Base-by-base conservation (phyloP, 1,140 invertebrate species). In the Copidosoma floridanum region DNA sequence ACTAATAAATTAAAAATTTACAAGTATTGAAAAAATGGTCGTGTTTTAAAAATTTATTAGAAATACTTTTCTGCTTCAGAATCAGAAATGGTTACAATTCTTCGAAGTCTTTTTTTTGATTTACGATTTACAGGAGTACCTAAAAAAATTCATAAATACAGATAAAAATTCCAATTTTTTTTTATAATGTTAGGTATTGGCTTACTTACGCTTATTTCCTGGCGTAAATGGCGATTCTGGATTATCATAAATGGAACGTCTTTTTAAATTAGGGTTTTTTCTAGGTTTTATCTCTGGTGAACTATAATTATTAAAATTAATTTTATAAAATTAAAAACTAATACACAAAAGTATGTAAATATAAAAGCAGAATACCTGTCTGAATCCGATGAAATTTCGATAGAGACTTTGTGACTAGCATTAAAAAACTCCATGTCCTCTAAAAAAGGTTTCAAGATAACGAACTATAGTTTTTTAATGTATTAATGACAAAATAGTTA, bases 191-290 rank as follows among this genome's bases (percentile, higher is more conserved):
- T 32, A 32, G 29, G 12, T 32, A 8, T 12, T 32, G 29, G n/a
- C 24, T 27, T 12, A 12, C 21, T 47, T 52, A 57, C 53, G 37
- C 27, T 50, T 21, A 51, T 7, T 51, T 4, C 27, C 29, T 16
- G 35, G 18, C 27, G 53, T 21, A 41, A 27, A 1, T 26, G 26
- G n/a, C 26, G 10, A n/a, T n/a, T 12, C 14, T 29, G 54, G 50
- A 48, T 53, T 58, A 23, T 63, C 54, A 58, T 52, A 57, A 57
- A 63, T 57, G 23, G 60, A 62, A 7, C 16, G 11, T 23, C 60
- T 51, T 37, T 57, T 56, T 1, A 23, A n/a, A n/a, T n/a, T n/a
- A n/a, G n/a, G n/a, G 11, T 14, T 46, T 46, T 29, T 37, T 29
- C 18, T 44, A 20, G 16, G n/a, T 35, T 21, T 59, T 53, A 40